Evolutionary conservation across 2,797 vertebrate genomes (phyloP), one percentile per base, ranked within the genome.

Genomic region (Thripadectes ignobilis): DNA sequence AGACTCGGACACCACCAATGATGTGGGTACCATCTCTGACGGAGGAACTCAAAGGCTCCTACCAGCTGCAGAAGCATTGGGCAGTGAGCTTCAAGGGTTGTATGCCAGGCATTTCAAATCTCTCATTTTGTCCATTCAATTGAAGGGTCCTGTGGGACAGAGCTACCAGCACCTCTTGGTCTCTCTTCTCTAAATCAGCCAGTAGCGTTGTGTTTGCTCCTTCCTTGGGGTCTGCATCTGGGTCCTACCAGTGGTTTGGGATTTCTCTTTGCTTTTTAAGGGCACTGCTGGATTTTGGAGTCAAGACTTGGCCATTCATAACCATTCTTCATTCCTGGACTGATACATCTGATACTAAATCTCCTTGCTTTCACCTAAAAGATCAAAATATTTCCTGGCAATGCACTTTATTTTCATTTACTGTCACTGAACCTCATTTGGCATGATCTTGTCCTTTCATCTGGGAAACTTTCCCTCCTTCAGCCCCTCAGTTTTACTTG

Each of bases 381-480:
- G 43, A 66, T 51, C 54, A 34, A 76, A 92, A 61, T 1, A 0
- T 41, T 85, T 83, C 52, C 21, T 72, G 39, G 11, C 0, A 0
- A 45, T 41, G 23, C 26, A 27, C 38, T 73, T 85, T n/a, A 43
- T 80, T 52, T 81, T 7, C 22, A 21, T 71, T 80, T 85, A 34
- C 19, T 18, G 1, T 14, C 46, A 19, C 54, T 36, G 45, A 69
- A 46, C 2, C 52, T 43, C 17, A 26, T 80, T 68, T 65, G 30
- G 26, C 1, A 1, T 4, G 17, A 32, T 11, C 18, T 59, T 62
- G 20, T 63, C 48, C 63, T 77, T 69, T 38, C 63, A 48, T 10
- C 48, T 13, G 12, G n/a, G n/a, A 76, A 66, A 85, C 32, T 4
- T 43, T 29, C 20, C 10, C 8, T 65, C 11, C 36, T 41, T 49